A percentile compares a stretch with the other conserved stretches of the same genome.
Conservation (phyloP, 2,113 vertebrate genomes). For the Sander lucioperca region DNA sequence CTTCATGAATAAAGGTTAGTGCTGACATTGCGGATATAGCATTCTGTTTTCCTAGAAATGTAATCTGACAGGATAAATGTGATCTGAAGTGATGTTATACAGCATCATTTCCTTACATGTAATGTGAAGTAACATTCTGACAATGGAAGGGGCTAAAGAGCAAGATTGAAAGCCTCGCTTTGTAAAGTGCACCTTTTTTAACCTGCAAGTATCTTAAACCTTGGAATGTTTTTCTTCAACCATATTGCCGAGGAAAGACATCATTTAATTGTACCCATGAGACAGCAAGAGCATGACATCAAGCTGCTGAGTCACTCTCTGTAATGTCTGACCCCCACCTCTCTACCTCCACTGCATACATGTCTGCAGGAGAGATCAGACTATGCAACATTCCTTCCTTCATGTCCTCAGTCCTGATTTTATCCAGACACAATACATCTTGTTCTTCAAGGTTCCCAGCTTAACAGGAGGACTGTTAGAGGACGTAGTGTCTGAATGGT, state of each 20-base stretch:
- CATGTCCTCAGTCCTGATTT: constrained; percentile 77
- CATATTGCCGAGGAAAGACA: constrained; percentile 21
- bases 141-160: neutral
- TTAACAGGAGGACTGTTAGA: constrained; percentile 41
- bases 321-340: constrained; percentile 22
- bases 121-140: constrained; percentile 1
- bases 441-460: constrained; percentile 67
- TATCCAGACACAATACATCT: constrained; percentile 79
- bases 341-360: constrained; percentile 39
- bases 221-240: constrained; percentile 26
- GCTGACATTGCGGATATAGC: constrained; percentile 22
- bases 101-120: neutral
- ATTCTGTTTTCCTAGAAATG: constrained; percentile 1
- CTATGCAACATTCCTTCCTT: constrained; percentile 73
- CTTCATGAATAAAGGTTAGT: neutral
- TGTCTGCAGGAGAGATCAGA: constrained; percentile 78
- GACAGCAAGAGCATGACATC: constrained; percentile 33
- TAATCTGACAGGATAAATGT: constrained; percentile 4
- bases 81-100: neutral
- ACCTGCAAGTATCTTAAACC: constrained; percentile 37
- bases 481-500: constrained; percentile 16
- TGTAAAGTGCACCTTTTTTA: constrained; percentile 20
- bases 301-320: constrained; percentile 50
- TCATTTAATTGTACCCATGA: constrained; percentile 47
- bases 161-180: neutral